Evolutionary conservation across 2,113 vertebrate species (phyloP).

Genomic region (Aythya baeri): DNA sequence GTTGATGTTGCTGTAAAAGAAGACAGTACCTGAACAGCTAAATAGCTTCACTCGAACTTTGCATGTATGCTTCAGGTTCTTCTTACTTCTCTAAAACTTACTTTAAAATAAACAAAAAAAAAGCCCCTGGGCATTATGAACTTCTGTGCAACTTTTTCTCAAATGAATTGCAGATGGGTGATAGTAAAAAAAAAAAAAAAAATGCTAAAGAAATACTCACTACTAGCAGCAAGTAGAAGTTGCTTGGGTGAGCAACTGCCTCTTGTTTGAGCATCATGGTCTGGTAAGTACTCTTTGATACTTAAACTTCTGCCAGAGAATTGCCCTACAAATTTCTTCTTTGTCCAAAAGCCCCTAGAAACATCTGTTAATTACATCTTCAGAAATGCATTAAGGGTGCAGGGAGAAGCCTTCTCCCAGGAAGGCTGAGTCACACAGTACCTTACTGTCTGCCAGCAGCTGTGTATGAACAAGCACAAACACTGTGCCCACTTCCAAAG

Average conservation of each 20-base stretch:
- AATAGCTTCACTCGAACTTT: background rate
- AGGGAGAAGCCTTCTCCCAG: background rate
- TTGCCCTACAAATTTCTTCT: background rate
- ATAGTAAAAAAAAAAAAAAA: background rate
- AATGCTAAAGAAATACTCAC: background rate
- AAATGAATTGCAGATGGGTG: background rate
- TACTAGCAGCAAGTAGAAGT: background rate
- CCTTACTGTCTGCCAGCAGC: background rate
- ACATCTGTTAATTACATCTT: background rate
- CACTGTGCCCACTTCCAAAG: background rate
- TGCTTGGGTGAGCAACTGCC: background rate
- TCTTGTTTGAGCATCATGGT: accelerated
- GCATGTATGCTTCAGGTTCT: background rate
- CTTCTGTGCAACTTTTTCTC: background rate
- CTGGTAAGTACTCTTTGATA: background rate
- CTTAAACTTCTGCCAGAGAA: background rate
- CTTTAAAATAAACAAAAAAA: background rate
- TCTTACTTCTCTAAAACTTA: background rate
- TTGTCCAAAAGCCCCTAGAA: background rate
- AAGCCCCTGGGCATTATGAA: background rate
- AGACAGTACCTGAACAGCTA: background rate
- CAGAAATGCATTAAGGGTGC: background rate
- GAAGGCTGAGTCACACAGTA: background rate
- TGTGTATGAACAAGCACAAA: too few relatives aligned
- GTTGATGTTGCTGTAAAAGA: background rate